Conservation (phyloP, 2,888 invertebrate species). For the Epiblema foenella region DNA sequence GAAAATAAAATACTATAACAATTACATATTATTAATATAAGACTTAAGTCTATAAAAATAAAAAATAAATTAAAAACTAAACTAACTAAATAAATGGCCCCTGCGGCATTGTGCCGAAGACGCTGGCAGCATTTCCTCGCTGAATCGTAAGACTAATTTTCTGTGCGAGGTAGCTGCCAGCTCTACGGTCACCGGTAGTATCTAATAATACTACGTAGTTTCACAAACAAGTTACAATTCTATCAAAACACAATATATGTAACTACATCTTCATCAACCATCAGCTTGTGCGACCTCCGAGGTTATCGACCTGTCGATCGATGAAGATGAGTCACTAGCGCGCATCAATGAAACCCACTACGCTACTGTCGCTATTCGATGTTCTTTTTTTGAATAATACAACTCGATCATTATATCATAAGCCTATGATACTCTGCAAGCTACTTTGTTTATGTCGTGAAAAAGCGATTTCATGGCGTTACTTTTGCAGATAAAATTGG, state of each 20-base stretch:
- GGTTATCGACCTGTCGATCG: constrained; percentile 50
- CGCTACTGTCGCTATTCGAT: constrained; percentile 7
- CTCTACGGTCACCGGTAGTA: no score
- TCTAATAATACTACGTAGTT: no score
- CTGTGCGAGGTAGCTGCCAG: no score
- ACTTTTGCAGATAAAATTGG: no score
- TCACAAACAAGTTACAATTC: not conserved
- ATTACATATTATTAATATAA: no score
- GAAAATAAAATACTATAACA: no score
- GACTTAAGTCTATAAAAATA: no score
- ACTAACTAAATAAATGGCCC: no score
- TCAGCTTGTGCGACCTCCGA: constrained; percentile 32
- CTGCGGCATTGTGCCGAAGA: no score
- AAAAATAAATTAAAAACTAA: no score
- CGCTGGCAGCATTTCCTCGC: no score
- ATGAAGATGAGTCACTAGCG: constrained; percentile 52
- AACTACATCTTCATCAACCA: not conserved
- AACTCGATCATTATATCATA: not conserved
- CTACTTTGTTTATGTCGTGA: not conserved
- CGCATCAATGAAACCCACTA: constrained; percentile 40
- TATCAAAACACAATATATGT: constrained; percentile 1
- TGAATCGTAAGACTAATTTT: no score
- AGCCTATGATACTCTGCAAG: not conserved
- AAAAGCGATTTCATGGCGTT: not conserved
- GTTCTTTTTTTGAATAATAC: not conserved